Percentiles rank a stretch among this genome's conserved stretches.
Evolutionary conservation across 2,797 vertebrate species (phyloP).

Genomic region (Setipinna tenuifilis): DNA sequence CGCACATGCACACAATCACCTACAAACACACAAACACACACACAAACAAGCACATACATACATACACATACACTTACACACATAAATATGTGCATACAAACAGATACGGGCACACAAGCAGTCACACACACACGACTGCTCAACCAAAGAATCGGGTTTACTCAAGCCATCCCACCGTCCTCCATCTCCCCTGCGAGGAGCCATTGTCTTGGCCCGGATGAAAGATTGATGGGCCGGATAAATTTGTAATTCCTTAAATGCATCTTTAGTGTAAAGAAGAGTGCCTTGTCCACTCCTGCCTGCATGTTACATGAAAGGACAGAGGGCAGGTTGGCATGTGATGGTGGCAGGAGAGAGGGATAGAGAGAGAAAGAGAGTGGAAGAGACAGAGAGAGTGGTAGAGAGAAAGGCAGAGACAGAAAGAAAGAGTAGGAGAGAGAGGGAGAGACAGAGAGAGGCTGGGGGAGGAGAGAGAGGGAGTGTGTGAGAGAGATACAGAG

Average conservation of each 20-base stretch:
- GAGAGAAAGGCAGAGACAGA: background rate
- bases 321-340: slow-evolving; percentile 26
- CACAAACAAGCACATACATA: no score
- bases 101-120: no score
- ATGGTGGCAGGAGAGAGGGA: slow-evolving; percentile 36
- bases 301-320: slow-evolving; percentile 33
- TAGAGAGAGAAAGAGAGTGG: background rate
- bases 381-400: background rate
- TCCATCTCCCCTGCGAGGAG: slow-evolving; percentile 8
- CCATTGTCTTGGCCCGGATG: slow-evolving; percentile 58
- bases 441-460: background rate
- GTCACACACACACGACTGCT: background rate
- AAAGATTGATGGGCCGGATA: slow-evolving; percentile 66
- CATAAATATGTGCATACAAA: no score
- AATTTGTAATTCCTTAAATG: slow-evolving; percentile 64
- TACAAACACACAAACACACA: no score
- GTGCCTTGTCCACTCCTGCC: background rate
- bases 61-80: no score
- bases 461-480: background rate
- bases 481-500: background rate
- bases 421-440: background rate
- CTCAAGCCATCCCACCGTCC: background rate
- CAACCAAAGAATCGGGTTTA: background rate
- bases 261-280: slow-evolving; percentile 54
- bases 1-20: no score